Conservation (phyloP, 2,113 vertebrate species). For the Balaeniceps rex region DNA sequence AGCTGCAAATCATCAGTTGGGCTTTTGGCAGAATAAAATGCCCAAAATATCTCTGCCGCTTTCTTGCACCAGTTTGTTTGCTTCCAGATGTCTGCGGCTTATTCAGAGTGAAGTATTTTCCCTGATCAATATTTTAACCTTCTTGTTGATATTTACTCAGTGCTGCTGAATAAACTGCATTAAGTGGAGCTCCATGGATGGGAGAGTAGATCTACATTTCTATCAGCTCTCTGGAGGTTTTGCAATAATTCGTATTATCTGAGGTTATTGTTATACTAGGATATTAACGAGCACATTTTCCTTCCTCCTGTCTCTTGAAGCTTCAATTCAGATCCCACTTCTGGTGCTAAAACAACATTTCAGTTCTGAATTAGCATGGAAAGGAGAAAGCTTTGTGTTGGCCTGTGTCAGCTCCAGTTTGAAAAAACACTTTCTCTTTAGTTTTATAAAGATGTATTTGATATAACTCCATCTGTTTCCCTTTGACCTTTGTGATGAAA, state of each 20-base stretch:
- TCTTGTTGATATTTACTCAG: constrained; percentile 57
- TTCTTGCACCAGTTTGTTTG: constrained; percentile 24
- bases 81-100: constrained; percentile 47
- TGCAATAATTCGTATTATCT: constrained; percentile 44
- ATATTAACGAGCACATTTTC: constrained; percentile 37
- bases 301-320: not conserved
- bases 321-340: not conserved
- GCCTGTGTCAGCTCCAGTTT: not conserved
- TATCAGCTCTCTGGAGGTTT: constrained; percentile 28
- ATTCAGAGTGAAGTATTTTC: constrained; percentile 13
- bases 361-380: not conserved
- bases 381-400: constrained; percentile 8
- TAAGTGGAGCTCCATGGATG: constrained; percentile 13
- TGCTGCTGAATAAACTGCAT: constrained; percentile 17
- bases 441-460: not conserved
- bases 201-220: constrained; percentile 24
- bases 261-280: constrained; percentile 29
- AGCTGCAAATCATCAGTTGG: not conserved
- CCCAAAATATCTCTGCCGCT: not conserved
- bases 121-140: constrained; percentile 62
- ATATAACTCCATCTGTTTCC: not conserved
- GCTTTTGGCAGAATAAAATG: not conserved
- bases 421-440: not conserved
- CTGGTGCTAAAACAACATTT: not conserved
- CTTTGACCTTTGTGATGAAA: not conserved